Evolutionary conservation across 2,113 vertebrate genomes (phyloP), one percentile per base, ranked within the genome.

Genomic region (Halcyon senegalensis): DNA sequence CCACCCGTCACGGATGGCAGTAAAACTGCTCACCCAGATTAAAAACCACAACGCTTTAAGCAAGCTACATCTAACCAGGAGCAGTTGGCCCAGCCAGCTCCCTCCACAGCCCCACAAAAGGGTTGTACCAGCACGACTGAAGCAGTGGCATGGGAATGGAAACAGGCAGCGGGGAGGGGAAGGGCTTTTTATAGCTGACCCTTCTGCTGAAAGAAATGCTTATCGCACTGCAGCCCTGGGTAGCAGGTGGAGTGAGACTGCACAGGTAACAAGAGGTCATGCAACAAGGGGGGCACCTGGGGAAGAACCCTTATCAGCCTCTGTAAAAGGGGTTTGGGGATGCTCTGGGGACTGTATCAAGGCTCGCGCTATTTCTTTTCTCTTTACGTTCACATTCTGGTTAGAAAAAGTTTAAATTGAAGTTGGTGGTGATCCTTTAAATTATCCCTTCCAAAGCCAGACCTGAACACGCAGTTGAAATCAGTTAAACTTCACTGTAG

Each of bases 131-230:
- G 73, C 68, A 50, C 5, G 80, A 56, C 77, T 44, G 77, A 25
- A 69, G 78, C 27, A 11, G 87, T 20, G n/a, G 77, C 86, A 78
- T 4, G 0, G 84, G 84, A 96, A 96, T 96, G 93, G 94, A 94
- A 95, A 95, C 80, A 82, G 77, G 93, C 95, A 91, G 80, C 0
- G 1, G 87, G 93, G 94, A 96, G 93, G 91, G 64, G 87, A 96
- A 96, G 53, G 77, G 87, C 94, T 97, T 97, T 96, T 97, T 96
- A 96, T 97, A 96, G 95, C 93, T 94, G 94, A 93, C 89, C 63
- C 94, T 93, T 89, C 81, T 93, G 92, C 93, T 94, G 87, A 92
- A 87, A 89, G 87, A 81, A 97, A 72, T 3, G 17, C 89, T 96
- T 95, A 82, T 96, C 28, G 0, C 28, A 1, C 66, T 21, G 86